Conservation (phyloP, 2,113 vertebrate species). For the Ginglymostoma cirratum region DNA sequence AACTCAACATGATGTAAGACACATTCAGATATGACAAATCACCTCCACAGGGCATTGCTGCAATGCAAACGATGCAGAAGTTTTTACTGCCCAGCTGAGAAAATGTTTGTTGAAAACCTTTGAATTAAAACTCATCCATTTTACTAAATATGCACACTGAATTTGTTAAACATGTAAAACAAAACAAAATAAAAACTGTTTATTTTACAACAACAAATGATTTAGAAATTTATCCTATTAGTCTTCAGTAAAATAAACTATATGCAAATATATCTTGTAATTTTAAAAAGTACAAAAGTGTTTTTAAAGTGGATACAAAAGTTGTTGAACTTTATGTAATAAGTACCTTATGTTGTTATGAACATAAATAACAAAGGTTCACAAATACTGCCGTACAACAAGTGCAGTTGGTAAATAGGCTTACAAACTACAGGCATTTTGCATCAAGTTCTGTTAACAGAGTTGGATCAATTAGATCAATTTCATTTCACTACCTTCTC, state of each 20-base stretch:
- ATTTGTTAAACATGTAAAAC: not conserved
- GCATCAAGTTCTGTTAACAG: not conserved
- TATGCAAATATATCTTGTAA: constrained; percentile 9
- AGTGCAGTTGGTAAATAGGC: not conserved
- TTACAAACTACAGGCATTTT: not conserved
- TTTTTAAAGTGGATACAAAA: constrained; percentile 18
- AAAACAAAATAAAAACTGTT: not conserved
- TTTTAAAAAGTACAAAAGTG: constrained; percentile 32
- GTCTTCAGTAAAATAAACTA: not conserved
- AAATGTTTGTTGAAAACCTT: not conserved
- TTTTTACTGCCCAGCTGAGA: not conserved
- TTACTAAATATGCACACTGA: not conserved
- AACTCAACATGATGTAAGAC: not conserved
- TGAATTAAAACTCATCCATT: not conserved
- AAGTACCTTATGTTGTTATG: constrained; percentile 8
- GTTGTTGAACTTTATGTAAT: not conserved
- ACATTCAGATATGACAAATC: not conserved
- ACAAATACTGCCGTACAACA: not conserved
- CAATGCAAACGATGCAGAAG: not conserved
- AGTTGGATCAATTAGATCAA: not conserved
- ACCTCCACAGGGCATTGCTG: not conserved
- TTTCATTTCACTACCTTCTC: not conserved
- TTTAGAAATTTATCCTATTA: constrained; percentile 24
- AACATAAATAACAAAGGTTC: not conserved
- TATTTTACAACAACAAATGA: not conserved